Evolutionary conservation across 2,888 invertebrate genomes (phyloP), one percentile per base, ranked within the genome.

Genomic region (Hydrotaea cyrtoneurina): DNA sequence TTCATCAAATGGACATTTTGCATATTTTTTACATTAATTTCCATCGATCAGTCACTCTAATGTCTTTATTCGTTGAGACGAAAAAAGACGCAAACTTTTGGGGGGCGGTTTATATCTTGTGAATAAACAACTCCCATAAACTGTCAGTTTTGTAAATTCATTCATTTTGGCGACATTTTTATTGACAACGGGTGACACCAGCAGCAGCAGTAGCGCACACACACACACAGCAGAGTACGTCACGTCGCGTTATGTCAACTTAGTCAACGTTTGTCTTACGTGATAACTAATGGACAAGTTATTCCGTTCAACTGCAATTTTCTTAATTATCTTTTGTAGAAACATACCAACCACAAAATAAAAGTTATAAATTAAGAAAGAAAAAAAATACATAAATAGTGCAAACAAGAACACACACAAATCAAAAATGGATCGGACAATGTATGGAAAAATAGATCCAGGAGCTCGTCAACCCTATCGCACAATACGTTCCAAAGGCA

Each of bases 361-460:
- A 62, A 77, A 78, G 46, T 64, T 15, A 50, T 50, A 21, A 39
- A 36, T 50, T 66, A 36, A 23, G 76, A 64, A 3, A 66, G 19
- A 71, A 69, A 39, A 59, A 15, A n/a, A 39, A 57, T 57, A 13
- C 13, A 19, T 3, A 66, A 15, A 31, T 66, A 11, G 13, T 36
- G 13, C 62, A 46, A 76, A 4, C 8, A 81, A 80, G 80, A 59
- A 69, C 13, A 80, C 17, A n/a, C 62, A 80, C 11, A 78, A 26
- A 53, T 5, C 36, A 21, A 89, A 82, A 59, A 97, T 97, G 97
- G 97, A 97, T 94, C 95, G 97, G 92, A 96, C 96, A 92, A 97
- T 97, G 96, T 97, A 97, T 92, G 97, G 97, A 88, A 97, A 97
- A 93, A 94, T 96, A 91, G 95, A 95, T 92, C 97, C 96, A 77